Conservation (phyloP, 2,888 invertebrate genomes). For the Machimus rusticus region DNA sequence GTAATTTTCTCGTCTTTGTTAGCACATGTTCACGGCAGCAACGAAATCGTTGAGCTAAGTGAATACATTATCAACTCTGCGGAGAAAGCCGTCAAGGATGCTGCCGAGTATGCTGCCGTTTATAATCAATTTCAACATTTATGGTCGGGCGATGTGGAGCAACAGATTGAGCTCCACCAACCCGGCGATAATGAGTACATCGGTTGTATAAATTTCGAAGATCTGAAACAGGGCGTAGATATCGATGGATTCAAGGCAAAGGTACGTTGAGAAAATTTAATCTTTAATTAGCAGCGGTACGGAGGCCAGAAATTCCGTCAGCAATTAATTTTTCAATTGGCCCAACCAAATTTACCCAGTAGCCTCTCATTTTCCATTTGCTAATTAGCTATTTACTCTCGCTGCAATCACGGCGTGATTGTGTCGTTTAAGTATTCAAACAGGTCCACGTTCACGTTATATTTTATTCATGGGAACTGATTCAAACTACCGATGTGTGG, state of each 20-base stretch:
- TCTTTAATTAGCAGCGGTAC: neutral
- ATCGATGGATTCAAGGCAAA: neutral
- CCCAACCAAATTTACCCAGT: neutral
- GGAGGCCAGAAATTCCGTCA: neutral
- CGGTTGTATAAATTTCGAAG: neutral
- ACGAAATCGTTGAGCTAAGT: slow-evolving; percentile 67
- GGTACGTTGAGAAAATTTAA: neutral
- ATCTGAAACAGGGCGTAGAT: neutral
- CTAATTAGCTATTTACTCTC: neutral
- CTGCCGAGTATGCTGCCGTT: slow-evolving; percentile 59
- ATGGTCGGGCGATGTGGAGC: slow-evolving; percentile 79
- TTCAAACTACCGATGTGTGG: neutral
- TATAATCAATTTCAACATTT: slow-evolving; percentile 76
- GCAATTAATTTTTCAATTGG: neutral
- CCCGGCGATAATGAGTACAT: neutral
- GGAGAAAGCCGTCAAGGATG: slow-evolving; percentile 57
- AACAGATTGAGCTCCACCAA: slow-evolving; percentile 67
- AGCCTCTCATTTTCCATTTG: neutral
- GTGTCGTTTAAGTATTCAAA: neutral
- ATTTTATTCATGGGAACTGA: neutral
- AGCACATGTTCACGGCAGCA: slow-evolving; percentile 65
- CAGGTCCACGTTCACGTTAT: neutral
- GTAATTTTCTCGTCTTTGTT: slow-evolving; percentile 4
- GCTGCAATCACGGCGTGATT: neutral
- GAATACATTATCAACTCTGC: slow-evolving; percentile 64